Base-by-base conservation (phyloP, 2,888 invertebrate species). In the Trypoxylon attenuatum region DNA sequence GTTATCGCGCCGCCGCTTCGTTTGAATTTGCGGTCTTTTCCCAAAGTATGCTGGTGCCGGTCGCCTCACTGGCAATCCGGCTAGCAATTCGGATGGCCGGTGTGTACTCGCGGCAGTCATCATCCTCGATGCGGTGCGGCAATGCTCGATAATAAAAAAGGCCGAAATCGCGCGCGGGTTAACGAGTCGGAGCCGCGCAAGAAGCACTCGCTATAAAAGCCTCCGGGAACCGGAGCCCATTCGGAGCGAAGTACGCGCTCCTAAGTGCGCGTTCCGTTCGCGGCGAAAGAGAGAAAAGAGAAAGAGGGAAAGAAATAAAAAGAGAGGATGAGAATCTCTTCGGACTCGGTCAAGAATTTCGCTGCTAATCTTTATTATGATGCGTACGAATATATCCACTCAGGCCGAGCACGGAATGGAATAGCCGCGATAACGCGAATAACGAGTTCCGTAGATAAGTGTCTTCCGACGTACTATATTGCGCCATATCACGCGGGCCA, bases 1-100 rank as follows among this genome's bases (percentile, higher is more conserved):
- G 78, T 79, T 79, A 79, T 79, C 74, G 66, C 74, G 70, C 73
- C 73, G 78, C 73, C n/a, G n/a, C n/a, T 77, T 65, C 75, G 69
- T 72, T 77, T 69, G 71, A 76, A 73, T 77, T 68, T 71, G 76
- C 62, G 67, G 73, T 77, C 70, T 70, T 68, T 66, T 66, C 53
- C 58, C 43, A 55, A 68, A 50, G 41, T 58, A 45, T 18, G 22
- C 23, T 39, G 41, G 49, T 27, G 2, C 50, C 43, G 38, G 41
- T 49, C 33, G 43, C 52, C 16, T 41, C 27, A n/a, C n/a, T n/a
- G n/a, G n/a, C n/a, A n/a, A n/a, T n/a, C n/a, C n/a, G n/a, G n/a
- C n/a, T n/a, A n/a, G n/a, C n/a, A n/a, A n/a, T n/a, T n/a, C n/a
- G n/a, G n/a, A n/a, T n/a, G n/a, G n/a, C n/a, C n/a, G n/a, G n/a